Percentiles rank a stretch among this genome's conserved stretches.
These are phyloP conservation scores for Cochlearius cochlearius DNA, from an alignment of 2,113 vertebrate genomes.

Conservation along the genomic window DNA sequence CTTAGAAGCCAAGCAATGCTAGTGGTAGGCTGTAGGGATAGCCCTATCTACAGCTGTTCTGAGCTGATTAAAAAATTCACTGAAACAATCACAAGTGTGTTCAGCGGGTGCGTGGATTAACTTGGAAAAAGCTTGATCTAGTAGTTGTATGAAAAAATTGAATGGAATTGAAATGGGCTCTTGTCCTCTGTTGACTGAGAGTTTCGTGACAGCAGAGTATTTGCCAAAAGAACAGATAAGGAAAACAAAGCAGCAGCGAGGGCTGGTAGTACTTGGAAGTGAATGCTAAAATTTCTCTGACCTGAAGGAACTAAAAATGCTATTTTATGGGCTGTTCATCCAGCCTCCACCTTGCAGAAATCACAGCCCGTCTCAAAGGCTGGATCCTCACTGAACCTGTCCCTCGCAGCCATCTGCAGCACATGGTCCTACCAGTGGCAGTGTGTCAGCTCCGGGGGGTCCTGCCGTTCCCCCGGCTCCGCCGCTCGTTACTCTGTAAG, in stretches of 20 bases:
- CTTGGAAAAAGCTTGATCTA: not conserved
- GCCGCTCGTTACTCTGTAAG: not conserved
- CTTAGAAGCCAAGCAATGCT: not conserved
- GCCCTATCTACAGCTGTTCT: not conserved
- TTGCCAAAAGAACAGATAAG: not conserved
- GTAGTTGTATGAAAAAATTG: not conserved
- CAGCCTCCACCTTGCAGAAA: not conserved
- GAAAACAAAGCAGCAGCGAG: not conserved
- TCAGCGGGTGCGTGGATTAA: not conserved
- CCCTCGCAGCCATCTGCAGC: not conserved
- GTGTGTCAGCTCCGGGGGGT: not conserved
- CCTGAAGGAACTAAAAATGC: not conserved
- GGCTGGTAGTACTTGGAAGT: not conserved
- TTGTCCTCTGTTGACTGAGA: not conserved
- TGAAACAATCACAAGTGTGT: not conserved
- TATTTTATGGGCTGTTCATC: not conserved
- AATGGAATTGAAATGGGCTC: not conserved
- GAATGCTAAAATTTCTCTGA: not conserved
- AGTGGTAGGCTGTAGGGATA: not conserved
- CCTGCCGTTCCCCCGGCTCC: not conserved
- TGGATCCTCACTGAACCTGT: not conserved
- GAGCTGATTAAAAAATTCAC: not conserved
- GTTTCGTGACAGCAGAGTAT: not conserved
- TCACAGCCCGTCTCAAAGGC: not conserved
- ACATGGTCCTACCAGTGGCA: accelerated